phyloP scores from a whole-genome alignment of 92 coral and sea anemone genomes.

The Palythoa grandis region DNA sequence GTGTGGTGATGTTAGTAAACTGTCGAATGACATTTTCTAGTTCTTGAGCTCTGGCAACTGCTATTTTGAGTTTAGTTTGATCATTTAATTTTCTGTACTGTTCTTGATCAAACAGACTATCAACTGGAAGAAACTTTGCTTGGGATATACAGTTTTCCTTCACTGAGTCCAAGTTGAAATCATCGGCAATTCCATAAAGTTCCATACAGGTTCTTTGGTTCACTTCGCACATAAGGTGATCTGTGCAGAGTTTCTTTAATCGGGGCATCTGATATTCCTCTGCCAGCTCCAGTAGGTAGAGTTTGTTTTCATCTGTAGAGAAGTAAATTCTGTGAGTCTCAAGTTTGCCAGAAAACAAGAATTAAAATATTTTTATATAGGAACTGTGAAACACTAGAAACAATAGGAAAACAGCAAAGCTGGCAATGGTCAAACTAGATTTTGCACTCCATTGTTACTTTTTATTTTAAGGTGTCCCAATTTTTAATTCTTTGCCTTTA shows the following conservation, averaged over 20 bases:
- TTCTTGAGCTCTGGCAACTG: conserved; percentile 60
- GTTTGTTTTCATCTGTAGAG: conserved; percentile 52
- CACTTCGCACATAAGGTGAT: conserved; percentile 65
- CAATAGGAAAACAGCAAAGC: too few species aligned
- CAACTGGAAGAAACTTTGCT: conserved; percentile 59
- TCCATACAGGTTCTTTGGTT: conserved; percentile 67
- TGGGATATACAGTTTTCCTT: conserved; percentile 58
- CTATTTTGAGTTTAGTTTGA: conserved; percentile 65
- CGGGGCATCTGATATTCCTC: conserved; percentile 83
- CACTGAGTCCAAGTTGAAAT: conserved; percentile 61
- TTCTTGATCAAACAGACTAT: conserved; percentile 55
- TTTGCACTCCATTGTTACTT: too few species aligned
- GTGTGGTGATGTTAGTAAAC: conserved; percentile 66
- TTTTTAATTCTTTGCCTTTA: too few species aligned
- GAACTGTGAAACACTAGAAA: too few species aligned
- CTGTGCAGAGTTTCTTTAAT: conserved; percentile 68
- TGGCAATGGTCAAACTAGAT: too few species aligned
- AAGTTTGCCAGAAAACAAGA: neutral
- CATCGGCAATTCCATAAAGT: conserved; percentile 69
- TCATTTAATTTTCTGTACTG: conserved; percentile 59
- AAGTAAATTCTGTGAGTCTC: neutral
- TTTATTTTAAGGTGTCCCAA: too few species aligned
- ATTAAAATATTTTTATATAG: too few species aligned
- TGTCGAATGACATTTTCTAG: conserved; percentile 72
- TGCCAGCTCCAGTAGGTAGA: conserved; percentile 74